Conservation (phyloP, 1,140 invertebrate genomes). For the Lordiphosa mommai region DNA sequence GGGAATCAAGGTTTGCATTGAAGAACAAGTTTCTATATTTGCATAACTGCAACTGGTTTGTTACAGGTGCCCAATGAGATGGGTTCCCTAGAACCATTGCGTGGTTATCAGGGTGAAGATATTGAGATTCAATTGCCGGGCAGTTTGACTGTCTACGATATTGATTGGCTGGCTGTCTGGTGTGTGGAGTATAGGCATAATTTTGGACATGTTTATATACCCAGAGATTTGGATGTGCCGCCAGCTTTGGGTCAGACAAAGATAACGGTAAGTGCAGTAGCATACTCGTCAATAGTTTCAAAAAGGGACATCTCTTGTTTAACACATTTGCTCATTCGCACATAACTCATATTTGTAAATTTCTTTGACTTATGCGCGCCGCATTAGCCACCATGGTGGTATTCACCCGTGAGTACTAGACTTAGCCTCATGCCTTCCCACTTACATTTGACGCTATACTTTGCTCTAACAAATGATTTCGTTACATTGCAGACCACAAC, state of each 20-base stretch:
- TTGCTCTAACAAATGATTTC: not conserved
- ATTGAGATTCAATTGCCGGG: conserved; percentile 93
- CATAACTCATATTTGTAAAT: conserved; percentile 67
- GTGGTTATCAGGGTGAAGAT: conserved; percentile 92
- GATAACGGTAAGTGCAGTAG: conserved; percentile 86
- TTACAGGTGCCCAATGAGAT: conserved; percentile 91
- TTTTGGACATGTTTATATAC: conserved; percentile 94
- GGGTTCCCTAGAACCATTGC: conserved; percentile 88
- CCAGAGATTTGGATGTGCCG: conserved; percentile 92
- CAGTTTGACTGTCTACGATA: conserved; percentile 92
- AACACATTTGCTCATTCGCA: conserved; percentile 51
- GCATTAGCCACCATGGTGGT: conserved; percentile 91
- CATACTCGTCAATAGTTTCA: conserved; percentile 9
- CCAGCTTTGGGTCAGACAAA: conserved; percentile 93
- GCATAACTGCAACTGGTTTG: not conserved
- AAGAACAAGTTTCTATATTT: not conserved
- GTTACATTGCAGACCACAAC: conserved; percentile 81
- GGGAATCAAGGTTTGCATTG: conserved; percentile 86
- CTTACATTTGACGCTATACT: too few species aligned
- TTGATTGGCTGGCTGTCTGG: conserved; percentile 95
- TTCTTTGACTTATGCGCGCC: conserved; percentile 62
- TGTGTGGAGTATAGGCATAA: conserved; percentile 92
- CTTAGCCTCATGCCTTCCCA: conserved; percentile 50
- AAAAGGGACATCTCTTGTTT: conserved; percentile 20
- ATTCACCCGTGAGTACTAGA: conserved; percentile 89